Base-by-base conservation (phyloP, 2,888 invertebrate genomes). In the Acanthacorydalis orientalis region DNA sequence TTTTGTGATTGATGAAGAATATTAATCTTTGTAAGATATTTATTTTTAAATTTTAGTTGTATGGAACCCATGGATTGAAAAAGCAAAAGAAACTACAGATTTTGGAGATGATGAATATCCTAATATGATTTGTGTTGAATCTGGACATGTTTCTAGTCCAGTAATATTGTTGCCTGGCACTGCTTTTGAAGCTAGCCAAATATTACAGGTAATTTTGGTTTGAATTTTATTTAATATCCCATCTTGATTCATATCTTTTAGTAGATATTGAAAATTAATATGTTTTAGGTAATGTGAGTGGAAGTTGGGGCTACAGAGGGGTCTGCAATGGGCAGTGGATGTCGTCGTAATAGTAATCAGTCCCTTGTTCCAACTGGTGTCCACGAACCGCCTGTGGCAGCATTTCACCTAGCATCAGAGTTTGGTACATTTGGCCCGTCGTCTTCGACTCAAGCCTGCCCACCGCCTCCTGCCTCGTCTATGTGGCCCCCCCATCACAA, bases 91-190 rank as follows among this genome's bases (percentile, higher is more conserved):
- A 63, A 88, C 93, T 70, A 75, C 80, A 2, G 95, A 95, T 68
- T 91, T 95, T 64, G 93, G 91, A n/a, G 91, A 93, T 67, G 91
- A 92, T 60, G 93, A 95, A 68, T 95, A 89, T 68, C 89, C 88
- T 9, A 89, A 88, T 65, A 93, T 96, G 93, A 77, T 95, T 56
- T 96, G 95, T 67, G 89, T 96, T 51, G 95, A 95, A 69, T 84
- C 91, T 50, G 93, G 92, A 31, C 84, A 87, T 59, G 90, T 93
- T 16, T 84, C 85, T 54, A 78, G 83, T 59, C 90, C 90, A 50
- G 84, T 90, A 50, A 83, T 88, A 60, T 74, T 93, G 54, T 71
- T 88, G 59, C 90, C 91, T 50, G 88, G 90, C 51, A 90, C 88
- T 53, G 88, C 90, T 59, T 92, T 88, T 67, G 90, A 90, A 69